Conservation (phyloP, 92 coral and sea anemone genomes). For the Metridium senile region DNA sequence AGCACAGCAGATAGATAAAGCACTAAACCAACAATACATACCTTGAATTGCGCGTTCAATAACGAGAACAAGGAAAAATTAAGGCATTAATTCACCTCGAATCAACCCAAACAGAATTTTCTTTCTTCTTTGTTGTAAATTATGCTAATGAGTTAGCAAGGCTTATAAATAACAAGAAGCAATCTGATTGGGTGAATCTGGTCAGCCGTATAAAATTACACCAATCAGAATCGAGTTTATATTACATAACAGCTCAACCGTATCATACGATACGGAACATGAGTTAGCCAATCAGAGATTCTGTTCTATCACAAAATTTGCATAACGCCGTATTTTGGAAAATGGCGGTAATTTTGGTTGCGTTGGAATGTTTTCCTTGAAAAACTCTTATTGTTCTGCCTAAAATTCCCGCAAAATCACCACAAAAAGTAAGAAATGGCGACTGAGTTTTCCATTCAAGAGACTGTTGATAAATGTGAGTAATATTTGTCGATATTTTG, state of each 20-base stretch:
- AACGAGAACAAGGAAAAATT: neutral
- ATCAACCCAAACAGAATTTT: neutral
- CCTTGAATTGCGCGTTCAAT: neutral
- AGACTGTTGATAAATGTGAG: slow-evolving; percentile 79
- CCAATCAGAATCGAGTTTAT: slow-evolving; percentile 26
- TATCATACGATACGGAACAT: slow-evolving; percentile 26
- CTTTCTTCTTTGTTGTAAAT: slow-evolving; percentile 11
- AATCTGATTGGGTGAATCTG: slow-evolving; percentile 18
- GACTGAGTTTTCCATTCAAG: slow-evolving; percentile 51
- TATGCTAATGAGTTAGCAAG: slow-evolving; percentile 20
- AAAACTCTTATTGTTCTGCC: neutral
- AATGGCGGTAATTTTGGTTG: slow-evolving; percentile 35
- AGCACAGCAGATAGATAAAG: neutral
- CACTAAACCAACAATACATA: neutral
- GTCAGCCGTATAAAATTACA: neutral
- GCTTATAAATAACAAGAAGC: slow-evolving; percentile 1
- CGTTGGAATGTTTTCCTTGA: neutral
- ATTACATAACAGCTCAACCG: neutral
- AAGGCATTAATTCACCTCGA: neutral
- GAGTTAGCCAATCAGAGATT: slow-evolving; percentile 26
- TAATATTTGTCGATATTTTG: neutral
- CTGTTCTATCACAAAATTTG: slow-evolving; percentile 6
- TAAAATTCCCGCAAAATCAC: neutral
- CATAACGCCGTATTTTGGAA: slow-evolving; percentile 15
- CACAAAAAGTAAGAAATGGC: slow-evolving; percentile 36